phyloP scores from a whole-genome alignment of 2,797 vertebrate genomes.

The Podarcis siculus region DNA sequence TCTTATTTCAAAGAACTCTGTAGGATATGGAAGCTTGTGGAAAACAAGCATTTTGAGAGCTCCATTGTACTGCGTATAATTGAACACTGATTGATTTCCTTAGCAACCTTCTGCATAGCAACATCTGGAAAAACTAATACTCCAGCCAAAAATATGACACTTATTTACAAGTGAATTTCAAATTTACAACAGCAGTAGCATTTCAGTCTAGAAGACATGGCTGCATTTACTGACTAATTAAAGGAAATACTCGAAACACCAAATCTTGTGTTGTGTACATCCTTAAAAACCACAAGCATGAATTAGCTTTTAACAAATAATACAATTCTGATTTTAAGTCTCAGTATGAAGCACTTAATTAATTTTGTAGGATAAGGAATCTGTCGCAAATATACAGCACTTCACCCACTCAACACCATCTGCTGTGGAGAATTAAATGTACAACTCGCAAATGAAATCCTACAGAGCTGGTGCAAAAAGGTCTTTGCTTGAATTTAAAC shows the following conservation, averaged over 20 bases:
- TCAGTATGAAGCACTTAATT: slow-evolving; percentile 76
- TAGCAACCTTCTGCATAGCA: slow-evolving; percentile 19
- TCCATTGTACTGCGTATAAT: neutral
- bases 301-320: slow-evolving; percentile 63
- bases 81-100: neutral
- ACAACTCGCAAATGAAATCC: slow-evolving; percentile 84
- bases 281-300: slow-evolving; percentile 46
- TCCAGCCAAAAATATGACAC: slow-evolving; percentile 20
- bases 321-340: slow-evolving; percentile 72
- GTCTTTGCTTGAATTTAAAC: slow-evolving; percentile 83
- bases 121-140: slow-evolving; percentile 9
- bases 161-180: slow-evolving; percentile 43
- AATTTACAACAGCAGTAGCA: slow-evolving; percentile 27
- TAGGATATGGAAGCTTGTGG: slow-evolving; percentile 9
- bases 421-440: slow-evolving; percentile 88
- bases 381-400: slow-evolving; percentile 82
- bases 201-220: neutral
- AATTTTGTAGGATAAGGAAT: slow-evolving; percentile 82
- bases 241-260: slow-evolving; percentile 38
- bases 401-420: slow-evolving; percentile 92
- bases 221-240: slow-evolving; percentile 30
- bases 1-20: neutral
- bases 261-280: slow-evolving; percentile 5
- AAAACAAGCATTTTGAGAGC: neutral
- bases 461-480: slow-evolving; percentile 76